These are phyloP conservation scores for Temnothorax longispinosus DNA, from an alignment of 1,140 invertebrate genomes.

Conservation along the genomic window DNA sequence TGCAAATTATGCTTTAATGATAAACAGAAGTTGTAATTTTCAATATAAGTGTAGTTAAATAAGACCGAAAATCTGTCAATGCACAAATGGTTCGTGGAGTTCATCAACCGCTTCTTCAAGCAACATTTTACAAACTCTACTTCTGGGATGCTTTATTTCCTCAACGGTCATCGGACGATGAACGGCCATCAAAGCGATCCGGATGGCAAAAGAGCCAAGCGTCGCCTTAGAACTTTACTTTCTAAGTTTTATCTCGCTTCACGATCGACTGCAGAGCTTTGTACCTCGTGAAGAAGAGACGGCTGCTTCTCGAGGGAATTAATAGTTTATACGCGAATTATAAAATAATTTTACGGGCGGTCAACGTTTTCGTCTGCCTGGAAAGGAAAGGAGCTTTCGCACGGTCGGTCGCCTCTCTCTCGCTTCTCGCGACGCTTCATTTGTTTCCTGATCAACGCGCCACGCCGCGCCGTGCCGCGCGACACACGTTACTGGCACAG, in stretches of 20 bases:
- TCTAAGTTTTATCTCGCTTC: slow-evolving; percentile 15
- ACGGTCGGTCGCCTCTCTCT: slow-evolving; percentile 17
- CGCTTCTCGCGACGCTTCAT: slow-evolving; percentile 63
- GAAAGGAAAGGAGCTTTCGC: background rate
- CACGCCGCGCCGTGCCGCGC: slow-evolving; percentile 40
- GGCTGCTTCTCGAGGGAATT: background rate
- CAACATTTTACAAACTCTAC: background rate
- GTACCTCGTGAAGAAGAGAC: background rate
- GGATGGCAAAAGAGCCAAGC: background rate
- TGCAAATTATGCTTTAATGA: background rate
- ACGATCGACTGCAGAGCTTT: slow-evolving; percentile 1
- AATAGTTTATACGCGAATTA: slow-evolving; percentile 50
- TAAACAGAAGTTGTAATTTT: background rate
- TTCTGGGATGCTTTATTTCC: slow-evolving; percentile 19
- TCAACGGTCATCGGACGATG: background rate
- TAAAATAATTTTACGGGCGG: slow-evolving; percentile 43
- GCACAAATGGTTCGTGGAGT: background rate
- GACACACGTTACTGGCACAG: slow-evolving; percentile 59
- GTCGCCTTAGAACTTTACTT: slow-evolving; percentile 19
- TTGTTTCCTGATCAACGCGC: slow-evolving; percentile 68
- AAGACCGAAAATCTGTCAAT: background rate
- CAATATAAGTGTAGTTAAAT: background rate
- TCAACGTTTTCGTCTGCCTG: background rate
- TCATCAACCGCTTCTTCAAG: slow-evolving; percentile 18
- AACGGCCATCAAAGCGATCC: slow-evolving; percentile 8